Conservation (phyloP, 1,140 invertebrate genomes). For the Matsumurasca onukii region DNA sequence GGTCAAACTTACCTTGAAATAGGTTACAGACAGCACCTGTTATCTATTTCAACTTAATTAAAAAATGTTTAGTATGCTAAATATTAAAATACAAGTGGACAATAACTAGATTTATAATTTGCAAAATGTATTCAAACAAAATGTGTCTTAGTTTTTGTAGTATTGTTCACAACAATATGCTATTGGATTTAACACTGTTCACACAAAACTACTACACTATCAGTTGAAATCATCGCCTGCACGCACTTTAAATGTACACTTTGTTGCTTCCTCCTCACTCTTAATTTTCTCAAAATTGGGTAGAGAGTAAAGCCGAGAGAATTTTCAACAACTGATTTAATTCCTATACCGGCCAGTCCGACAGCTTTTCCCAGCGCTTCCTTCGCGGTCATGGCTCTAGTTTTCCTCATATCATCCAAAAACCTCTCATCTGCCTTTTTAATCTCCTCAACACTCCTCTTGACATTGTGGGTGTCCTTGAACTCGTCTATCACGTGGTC, state of each 20-base stretch:
- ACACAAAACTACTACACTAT: neutral
- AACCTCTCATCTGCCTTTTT: neutral
- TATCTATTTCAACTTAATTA: too few relatives aligned
- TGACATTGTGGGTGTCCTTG: neutral
- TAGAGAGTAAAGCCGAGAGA: neutral
- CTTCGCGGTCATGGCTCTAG: neutral
- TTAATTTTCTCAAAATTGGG: conserved; percentile 1
- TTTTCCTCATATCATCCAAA: conserved; percentile 3
- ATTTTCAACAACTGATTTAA: conserved; percentile 1
- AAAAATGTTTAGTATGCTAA: too few relatives aligned
- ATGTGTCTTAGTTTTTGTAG: too few relatives aligned
- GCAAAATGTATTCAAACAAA: too few relatives aligned
- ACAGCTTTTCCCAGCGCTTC: conserved; percentile 10
- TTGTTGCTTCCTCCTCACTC: too few relatives aligned
- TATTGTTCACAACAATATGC: neutral
- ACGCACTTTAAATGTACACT: neutral
- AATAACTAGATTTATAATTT: too few relatives aligned
- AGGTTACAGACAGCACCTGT: too few relatives aligned
- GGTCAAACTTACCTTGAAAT: too few relatives aligned
- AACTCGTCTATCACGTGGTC: neutral
- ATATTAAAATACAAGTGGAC: too few relatives aligned
- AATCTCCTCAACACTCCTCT: conserved; percentile 11
- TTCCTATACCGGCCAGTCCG: neutral
- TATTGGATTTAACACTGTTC: neutral
- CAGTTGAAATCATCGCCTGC: conserved; percentile 9